phyloP scores from a whole-genome alignment of 1,140 invertebrate genomes.

The Papilio aristodemus region DNA sequence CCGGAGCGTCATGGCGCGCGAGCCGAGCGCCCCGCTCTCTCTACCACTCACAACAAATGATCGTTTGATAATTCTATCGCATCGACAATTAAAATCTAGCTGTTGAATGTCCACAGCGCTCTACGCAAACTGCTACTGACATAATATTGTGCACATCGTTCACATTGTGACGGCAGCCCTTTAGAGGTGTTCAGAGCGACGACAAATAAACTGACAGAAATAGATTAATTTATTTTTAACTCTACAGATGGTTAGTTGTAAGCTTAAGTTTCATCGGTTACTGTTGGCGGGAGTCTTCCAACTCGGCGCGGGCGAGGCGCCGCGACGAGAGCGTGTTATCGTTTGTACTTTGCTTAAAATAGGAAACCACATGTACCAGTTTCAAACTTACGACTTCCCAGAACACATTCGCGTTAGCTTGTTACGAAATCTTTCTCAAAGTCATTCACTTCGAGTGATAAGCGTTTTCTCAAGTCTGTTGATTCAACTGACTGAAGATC shows the following conservation, averaged over 20 bases:
- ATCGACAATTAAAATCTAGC: neutral
- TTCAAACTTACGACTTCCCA: slow-evolving; percentile 2
- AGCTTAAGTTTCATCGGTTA: slow-evolving; percentile 28
- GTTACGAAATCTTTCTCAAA: neutral
- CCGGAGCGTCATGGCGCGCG: slow-evolving; percentile 49
- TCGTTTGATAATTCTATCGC: neutral
- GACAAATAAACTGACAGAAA: slow-evolving; percentile 28
- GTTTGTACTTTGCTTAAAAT: slow-evolving; percentile 3
- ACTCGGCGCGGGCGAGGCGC: neutral
- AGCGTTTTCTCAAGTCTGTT: neutral
- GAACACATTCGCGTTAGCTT: neutral
- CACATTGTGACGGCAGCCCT: neutral
- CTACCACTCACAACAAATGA: neutral
- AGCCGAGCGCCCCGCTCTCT: neutral
- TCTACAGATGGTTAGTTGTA: slow-evolving; percentile 27
- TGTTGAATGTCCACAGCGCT: neutral
- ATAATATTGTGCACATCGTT: slow-evolving; percentile 27
- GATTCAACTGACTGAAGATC: neutral
- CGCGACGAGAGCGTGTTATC: neutral
- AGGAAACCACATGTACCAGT: slow-evolving; percentile 13
- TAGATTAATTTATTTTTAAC: slow-evolving; percentile 27
- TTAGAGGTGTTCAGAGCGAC: slow-evolving; percentile 12
- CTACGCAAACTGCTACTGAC: slow-evolving; percentile 23
- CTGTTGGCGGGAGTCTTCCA: slow-evolving; percentile 10
- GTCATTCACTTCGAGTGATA: too few species aligned